These are phyloP conservation scores for Tetrax tetrax DNA, from an alignment of 2,113 vertebrate species.

Conservation along the genomic window DNA sequence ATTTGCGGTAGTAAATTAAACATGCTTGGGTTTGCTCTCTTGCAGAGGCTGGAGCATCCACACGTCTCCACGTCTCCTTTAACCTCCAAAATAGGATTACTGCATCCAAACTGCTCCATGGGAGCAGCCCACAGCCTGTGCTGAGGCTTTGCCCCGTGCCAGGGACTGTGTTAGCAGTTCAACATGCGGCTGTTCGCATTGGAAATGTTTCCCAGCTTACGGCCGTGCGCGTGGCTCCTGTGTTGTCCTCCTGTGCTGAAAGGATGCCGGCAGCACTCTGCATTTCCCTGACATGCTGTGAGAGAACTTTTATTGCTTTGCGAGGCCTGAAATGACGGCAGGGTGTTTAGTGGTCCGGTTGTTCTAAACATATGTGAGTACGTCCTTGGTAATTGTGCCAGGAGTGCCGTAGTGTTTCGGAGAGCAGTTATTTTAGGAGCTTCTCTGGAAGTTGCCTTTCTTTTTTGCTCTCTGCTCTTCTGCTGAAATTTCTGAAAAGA, in stretches of 20 bases:
- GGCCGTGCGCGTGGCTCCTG: rapidly evolving
- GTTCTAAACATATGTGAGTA: not conserved
- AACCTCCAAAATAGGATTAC: not conserved
- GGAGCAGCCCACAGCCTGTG: not conserved
- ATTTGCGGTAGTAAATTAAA: slow-evolving; percentile 27
- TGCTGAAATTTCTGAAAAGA: not conserved
- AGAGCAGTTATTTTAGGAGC: not conserved
- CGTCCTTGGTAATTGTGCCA: slow-evolving; percentile 1
- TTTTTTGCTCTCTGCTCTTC: not conserved
- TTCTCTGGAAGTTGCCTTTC: not conserved
- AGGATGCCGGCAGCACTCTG: not conserved
- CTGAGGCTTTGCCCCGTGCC: not conserved
- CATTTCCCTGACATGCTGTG: not conserved
- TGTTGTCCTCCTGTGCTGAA: not conserved
- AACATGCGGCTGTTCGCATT: rapidly evolving
- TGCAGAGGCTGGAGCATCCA: not conserved
- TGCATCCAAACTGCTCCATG: not conserved
- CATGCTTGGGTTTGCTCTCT: not conserved
- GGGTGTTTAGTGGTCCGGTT: not conserved
- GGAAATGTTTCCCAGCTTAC: not conserved
- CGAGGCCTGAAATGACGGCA: not conserved
- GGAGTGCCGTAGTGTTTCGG: not conserved
- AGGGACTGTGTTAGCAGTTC: not conserved
- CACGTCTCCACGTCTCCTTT: not conserved
- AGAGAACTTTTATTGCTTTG: not conserved